These are phyloP conservation scores for Grapholita molesta DNA, from an alignment of 1,140 invertebrate genomes.

Conservation along the genomic window DNA sequence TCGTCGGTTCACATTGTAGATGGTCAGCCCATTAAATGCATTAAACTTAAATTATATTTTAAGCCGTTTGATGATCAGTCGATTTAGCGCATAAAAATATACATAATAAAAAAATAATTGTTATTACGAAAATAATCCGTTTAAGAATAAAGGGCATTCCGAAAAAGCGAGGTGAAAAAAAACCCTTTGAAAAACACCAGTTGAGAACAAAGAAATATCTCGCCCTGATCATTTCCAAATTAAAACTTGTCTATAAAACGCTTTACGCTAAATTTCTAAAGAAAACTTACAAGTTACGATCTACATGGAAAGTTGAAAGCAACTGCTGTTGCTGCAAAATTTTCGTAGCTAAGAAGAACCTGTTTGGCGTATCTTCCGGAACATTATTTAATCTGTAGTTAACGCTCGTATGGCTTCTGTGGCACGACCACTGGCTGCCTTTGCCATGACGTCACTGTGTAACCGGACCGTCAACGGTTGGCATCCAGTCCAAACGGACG, in stretches of 20 bases:
- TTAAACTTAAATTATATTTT: too few relatives aligned
- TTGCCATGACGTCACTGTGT: conserved; percentile 60
- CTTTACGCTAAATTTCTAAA: background rate
- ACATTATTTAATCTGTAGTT: background rate
- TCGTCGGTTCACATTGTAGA: too few relatives aligned
- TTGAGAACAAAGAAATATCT: background rate
- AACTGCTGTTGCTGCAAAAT: background rate
- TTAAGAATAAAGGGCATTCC: too few relatives aligned
- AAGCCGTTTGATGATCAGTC: too few relatives aligned
- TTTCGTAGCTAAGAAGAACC: background rate
- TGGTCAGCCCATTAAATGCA: too few relatives aligned
- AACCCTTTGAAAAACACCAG: too few relatives aligned
- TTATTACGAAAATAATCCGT: too few relatives aligned
- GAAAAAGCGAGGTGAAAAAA: too few relatives aligned
- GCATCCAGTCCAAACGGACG: background rate
- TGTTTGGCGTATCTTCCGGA: background rate
- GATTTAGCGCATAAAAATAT: too few relatives aligned
- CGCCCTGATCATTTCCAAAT: background rate
- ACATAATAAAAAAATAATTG: too few relatives aligned
- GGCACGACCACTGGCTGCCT: conserved; percentile 59
- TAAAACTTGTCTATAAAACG: background rate
- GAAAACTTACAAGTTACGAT: background rate
- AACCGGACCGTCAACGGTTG: conserved; percentile 43
- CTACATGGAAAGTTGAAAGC: background rate
- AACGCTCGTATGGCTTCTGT: conserved; percentile 55